Evolutionary conservation across 2,797 vertebrate species (phyloP).

Genomic region (Sarcoramphus papa): DNA sequence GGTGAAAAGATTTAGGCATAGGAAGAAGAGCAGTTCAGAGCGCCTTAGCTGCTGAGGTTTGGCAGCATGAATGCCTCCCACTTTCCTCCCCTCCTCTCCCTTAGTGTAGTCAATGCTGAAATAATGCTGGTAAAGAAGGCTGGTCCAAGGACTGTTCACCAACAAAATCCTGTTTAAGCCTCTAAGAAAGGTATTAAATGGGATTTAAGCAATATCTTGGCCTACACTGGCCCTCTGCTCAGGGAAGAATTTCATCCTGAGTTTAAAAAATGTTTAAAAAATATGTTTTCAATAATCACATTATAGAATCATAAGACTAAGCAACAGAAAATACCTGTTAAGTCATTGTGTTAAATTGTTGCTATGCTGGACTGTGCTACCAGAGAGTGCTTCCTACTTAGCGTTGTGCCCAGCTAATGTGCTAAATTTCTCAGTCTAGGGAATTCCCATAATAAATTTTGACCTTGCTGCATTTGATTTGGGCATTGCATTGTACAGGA

Average conservation of each 20-base stretch:
- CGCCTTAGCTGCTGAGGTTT: background rate
- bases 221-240: background rate
- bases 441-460: background rate
- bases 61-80: background rate
- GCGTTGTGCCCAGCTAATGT: background rate
- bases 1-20: background rate
- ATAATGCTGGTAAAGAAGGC: background rate
- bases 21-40: background rate
- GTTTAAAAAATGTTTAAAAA: background rate
- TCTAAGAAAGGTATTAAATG: constrained; percentile 27
- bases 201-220: constrained; percentile 26
- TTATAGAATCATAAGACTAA: background rate
- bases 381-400: background rate
- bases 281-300: background rate
- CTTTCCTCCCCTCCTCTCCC: background rate
- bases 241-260: background rate
- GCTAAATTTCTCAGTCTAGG: background rate
- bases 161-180: constrained; percentile 34
- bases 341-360: background rate
- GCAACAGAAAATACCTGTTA: background rate
- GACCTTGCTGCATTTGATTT: background rate
- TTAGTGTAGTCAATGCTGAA: background rate
- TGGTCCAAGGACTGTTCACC: background rate
- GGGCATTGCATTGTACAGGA: background rate
- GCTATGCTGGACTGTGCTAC: background rate